Conservation (phyloP, 2,888 invertebrate species). For the Leuctra nigra region DNA sequence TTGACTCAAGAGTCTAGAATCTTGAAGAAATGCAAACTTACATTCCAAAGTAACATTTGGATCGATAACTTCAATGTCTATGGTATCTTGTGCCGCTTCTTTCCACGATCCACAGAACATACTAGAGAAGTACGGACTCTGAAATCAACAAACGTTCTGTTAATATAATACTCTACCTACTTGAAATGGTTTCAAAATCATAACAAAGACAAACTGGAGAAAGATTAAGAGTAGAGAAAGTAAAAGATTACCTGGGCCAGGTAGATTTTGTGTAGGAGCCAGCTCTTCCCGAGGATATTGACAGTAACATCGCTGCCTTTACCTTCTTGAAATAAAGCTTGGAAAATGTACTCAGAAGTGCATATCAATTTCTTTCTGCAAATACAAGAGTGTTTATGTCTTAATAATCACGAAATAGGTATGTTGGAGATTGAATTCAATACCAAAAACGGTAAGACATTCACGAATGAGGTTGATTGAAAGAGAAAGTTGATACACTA, state of each 20-base stretch:
- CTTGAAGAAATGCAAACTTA: slow-evolving; percentile 38
- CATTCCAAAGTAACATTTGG: slow-evolving; percentile 61
- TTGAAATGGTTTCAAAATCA: background rate
- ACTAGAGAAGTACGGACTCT: slow-evolving; percentile 70
- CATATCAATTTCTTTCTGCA: slow-evolving; percentile 58
- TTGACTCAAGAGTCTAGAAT: background rate
- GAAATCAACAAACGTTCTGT: slow-evolving; percentile 32
- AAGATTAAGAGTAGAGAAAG: background rate
- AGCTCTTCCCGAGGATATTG: slow-evolving; percentile 60
- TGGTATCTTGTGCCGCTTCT: slow-evolving; percentile 57
- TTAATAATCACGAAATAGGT: background rate
- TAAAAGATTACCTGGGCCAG: slow-evolving; percentile 51
- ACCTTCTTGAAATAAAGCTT: slow-evolving; percentile 66
- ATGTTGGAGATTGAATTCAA: background rate
- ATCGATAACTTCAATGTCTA: slow-evolving; percentile 63
- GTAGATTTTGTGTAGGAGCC: slow-evolving; percentile 72
- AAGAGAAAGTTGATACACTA: no score
- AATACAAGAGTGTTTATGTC: slow-evolving; percentile 9
- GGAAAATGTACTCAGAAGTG: slow-evolving; percentile 72
- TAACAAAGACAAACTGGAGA: slow-evolving; percentile 18
- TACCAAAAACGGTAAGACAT: background rate
- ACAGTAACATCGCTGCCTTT: slow-evolving; percentile 69
- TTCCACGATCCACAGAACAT: slow-evolving; percentile 77
- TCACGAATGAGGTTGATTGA: no score
- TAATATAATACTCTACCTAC: background rate